These are phyloP conservation scores for Meloidogyne exigua DNA, from an alignment of 1,140 invertebrate species.

Conservation along the genomic window DNA sequence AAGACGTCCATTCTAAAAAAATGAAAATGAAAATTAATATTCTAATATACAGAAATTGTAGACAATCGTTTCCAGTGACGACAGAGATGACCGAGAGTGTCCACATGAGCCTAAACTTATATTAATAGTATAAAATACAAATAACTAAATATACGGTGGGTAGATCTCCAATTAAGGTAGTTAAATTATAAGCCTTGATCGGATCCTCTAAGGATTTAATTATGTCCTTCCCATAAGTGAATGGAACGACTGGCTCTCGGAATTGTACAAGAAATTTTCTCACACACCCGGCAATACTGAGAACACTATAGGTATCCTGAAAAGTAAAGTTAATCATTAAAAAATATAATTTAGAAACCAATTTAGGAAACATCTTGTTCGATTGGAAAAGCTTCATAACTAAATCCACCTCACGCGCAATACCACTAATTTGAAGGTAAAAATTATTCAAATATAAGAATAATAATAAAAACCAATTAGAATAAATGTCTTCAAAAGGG, in stretches of 20 bases:
- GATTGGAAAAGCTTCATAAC: slow-evolving; percentile 24
- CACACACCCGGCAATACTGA: slow-evolving; percentile 23
- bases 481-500: slow-evolving; percentile 21
- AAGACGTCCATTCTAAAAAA: slow-evolving; percentile 10
- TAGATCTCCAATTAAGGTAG: slow-evolving; percentile 2
- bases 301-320: slow-evolving; percentile 20
- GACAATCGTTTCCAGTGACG: slow-evolving; percentile 21
- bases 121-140: neutral
- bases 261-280: slow-evolving; percentile 30
- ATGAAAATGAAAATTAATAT: neutral
- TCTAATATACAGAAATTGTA: slow-evolving; percentile 8
- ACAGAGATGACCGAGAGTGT: slow-evolving; percentile 23
- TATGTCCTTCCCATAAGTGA: slow-evolving; percentile 32
- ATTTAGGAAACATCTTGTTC: slow-evolving; percentile 21
- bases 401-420: slow-evolving; percentile 13
- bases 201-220: neutral
- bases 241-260: slow-evolving; percentile 33
- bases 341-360: slow-evolving; percentile 9
- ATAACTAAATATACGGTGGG: slow-evolving; percentile 5
- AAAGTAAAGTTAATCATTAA: neutral
- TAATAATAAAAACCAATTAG: neutral
- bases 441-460: neutral
- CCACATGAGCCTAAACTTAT: slow-evolving; percentile 31
- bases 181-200: neutral
- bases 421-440: slow-evolving; percentile 8